Evolutionary conservation across 2,888 invertebrate species (phyloP).

Genomic region (Alentia gelatinosa): DNA sequence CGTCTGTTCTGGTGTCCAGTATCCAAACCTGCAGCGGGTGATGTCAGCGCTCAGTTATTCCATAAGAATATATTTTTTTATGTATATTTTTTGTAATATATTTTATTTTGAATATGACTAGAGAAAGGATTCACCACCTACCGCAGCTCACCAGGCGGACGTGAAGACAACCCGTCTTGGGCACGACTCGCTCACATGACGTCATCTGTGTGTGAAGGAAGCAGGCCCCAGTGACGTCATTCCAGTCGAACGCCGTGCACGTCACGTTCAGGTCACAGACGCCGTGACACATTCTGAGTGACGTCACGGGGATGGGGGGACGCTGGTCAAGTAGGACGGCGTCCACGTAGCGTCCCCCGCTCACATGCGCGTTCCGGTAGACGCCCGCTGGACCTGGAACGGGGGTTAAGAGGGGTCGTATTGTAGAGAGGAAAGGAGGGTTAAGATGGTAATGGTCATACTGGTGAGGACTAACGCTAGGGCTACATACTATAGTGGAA

Average conservation of each 20-base stretch:
- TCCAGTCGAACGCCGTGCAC: constrained; percentile 3
- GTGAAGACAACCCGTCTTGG: neutral
- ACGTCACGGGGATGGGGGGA: neutral
- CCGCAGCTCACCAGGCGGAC: neutral
- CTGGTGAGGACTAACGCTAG: neutral
- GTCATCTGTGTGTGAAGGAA: neutral
- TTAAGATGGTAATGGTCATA: neutral
- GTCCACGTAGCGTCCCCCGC: neutral
- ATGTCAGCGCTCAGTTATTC: too few relatives aligned
- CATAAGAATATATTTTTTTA: neutral
- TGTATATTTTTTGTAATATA: neutral
- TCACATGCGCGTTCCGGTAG: neutral
- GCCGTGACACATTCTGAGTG: neutral
- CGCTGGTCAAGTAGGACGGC: neutral
- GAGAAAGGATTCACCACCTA: neutral
- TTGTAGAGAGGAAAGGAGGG: neutral
- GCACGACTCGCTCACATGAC: neutral
- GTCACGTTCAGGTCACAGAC: neutral
- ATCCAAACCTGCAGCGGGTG: too few relatives aligned
- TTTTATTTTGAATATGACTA: neutral
- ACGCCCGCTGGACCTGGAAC: neutral
- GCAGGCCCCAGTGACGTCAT: neutral
- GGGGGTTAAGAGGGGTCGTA: neutral
- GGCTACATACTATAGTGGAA: neutral
- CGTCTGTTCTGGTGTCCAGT: neutral